A percentile compares a stretch with the other conserved stretches of the same genome.
phyloP scores from a whole-genome alignment of 2,797 vertebrate species.

The Mormyrops boulengeri region DNA sequence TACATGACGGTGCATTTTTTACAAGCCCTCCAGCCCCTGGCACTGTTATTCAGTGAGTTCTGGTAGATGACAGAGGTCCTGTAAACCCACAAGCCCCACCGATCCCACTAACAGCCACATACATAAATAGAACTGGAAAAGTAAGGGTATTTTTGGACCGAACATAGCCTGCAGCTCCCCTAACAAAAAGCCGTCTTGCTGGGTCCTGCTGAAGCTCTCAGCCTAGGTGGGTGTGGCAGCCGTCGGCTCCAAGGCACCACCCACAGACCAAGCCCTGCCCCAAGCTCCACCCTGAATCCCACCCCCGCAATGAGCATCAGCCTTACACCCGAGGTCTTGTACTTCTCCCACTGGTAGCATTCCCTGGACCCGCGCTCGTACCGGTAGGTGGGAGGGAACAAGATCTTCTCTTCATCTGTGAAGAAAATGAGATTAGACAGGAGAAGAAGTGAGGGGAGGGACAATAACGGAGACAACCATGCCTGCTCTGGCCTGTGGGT shows the following conservation, averaged over 20 bases:
- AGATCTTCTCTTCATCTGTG: conserved; percentile 74
- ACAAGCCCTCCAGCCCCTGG: conserved; percentile 24
- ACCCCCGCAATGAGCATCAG: conserved; percentile 22
- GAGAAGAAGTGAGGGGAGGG: background rate
- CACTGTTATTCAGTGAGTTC: conserved; percentile 38
- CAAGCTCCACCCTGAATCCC: background rate
- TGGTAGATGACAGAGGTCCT: conserved; percentile 43
- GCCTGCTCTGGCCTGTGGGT: background rate
- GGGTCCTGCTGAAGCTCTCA: background rate
- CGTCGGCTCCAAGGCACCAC: background rate
- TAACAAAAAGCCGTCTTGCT: background rate
- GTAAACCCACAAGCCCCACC: conserved; percentile 21
- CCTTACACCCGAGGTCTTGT: conserved; percentile 72
- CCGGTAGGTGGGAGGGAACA: conserved; percentile 76
- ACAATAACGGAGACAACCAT: background rate
- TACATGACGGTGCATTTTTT: background rate
- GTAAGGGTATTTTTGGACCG: conserved; percentile 23
- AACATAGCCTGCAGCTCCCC: background rate
- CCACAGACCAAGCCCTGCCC: background rate
- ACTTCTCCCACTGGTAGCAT: conserved; percentile 75
- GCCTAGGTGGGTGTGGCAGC: background rate
- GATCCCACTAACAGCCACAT: conserved; percentile 29
- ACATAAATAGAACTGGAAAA: conserved; percentile 26
- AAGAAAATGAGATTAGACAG: conserved; percentile 25
- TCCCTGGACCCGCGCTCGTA: conserved; percentile 74